Base-by-base conservation (phyloP, 2,797 vertebrate species). In the Cirrhinus molitorella region DNA sequence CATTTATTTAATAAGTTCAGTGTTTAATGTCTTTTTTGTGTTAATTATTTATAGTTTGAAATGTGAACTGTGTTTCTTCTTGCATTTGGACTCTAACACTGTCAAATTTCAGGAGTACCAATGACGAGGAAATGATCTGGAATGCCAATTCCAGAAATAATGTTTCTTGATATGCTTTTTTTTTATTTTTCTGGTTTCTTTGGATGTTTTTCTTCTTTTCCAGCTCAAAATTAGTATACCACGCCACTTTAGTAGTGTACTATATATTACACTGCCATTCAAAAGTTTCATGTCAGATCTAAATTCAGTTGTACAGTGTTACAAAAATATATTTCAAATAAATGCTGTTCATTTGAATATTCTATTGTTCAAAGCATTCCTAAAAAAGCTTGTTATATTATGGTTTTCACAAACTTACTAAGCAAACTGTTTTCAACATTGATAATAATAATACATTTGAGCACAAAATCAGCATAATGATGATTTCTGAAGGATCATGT, bases 41-140 rank as follows among this genome's bases (percentile, higher is more conserved):
- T 72, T 43, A 19, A 66, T 59, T 40, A 61, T 67, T 6, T 57
- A 14, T 77, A 61, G 31, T 90, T 77, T 88, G 87, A 90, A 88
- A 76, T 91, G 85, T 45, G 74, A 43, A 55, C 80, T 87, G 88
- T 91, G 86, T 90, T 92, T 92, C 90, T 85, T 88, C 91, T 89
- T 91, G 87, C 86, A 91, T 92, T 92, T 94, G 88, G 70, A 87
- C 86, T 92, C 89, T 94, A 93, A 94, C 91, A 89, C 86, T 12
- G 66, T 86, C 82, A 89, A 51, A 89, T 92, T 91, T 93, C 73
- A 91, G 86, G 83, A 83, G 83, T 89, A 87, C 83, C 88, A 85
- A 88, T 87, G 89, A 90, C 66, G 90, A 93, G 92, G 91, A 93
- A 94, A 94, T 94, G 91, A 92, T 87, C 89, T 93, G 91, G 92